Evolutionary conservation across 2,888 invertebrate species (phyloP).

Genomic region (Ellobium chinense): DNA sequence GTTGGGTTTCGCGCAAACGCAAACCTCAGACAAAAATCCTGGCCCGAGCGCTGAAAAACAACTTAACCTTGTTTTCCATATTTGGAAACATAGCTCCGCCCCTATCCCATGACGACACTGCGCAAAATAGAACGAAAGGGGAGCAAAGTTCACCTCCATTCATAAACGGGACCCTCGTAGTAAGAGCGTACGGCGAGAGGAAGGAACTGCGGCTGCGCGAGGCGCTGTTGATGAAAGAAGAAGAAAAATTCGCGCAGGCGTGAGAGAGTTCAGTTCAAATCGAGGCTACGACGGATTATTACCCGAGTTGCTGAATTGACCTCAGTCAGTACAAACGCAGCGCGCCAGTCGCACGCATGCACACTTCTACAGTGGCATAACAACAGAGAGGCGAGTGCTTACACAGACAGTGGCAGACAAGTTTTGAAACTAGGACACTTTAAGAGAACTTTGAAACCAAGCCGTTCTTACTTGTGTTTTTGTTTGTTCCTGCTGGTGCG

Average conservation of each 20-base stretch:
- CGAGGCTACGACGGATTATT: constrained; percentile 19
- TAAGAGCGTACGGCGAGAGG: not conserved
- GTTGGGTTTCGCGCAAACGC: too few relatives aligned
- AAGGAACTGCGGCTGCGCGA: not conserved
- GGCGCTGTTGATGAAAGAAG: not conserved
- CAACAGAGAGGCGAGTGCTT: not conserved
- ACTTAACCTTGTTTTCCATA: constrained; percentile 30
- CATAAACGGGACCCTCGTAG: constrained; percentile 18
- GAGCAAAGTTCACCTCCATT: constrained; percentile 28
- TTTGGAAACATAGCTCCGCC: constrained; percentile 35
- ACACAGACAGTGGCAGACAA: not conserved
- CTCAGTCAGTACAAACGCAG: constrained; percentile 19
- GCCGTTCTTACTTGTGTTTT: too few relatives aligned
- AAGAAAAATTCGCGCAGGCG: constrained; percentile 9
- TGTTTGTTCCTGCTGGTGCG: too few relatives aligned
- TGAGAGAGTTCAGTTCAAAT: constrained; percentile 28
- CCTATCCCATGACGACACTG: constrained; percentile 13
- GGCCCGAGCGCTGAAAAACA: constrained; percentile 30
- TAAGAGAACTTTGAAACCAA: too few relatives aligned
- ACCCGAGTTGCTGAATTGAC: not conserved
- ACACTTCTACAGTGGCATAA: too few relatives aligned
- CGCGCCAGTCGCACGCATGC: constrained; percentile 8
- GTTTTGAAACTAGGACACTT: too few relatives aligned
- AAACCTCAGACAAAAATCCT: not conserved
- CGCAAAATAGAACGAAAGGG: not conserved